Evolutionary conservation across 2,888 invertebrate species (phyloP), one percentile per base, ranked within the genome.

Genomic region (Phytoseiulus persimilis): DNA sequence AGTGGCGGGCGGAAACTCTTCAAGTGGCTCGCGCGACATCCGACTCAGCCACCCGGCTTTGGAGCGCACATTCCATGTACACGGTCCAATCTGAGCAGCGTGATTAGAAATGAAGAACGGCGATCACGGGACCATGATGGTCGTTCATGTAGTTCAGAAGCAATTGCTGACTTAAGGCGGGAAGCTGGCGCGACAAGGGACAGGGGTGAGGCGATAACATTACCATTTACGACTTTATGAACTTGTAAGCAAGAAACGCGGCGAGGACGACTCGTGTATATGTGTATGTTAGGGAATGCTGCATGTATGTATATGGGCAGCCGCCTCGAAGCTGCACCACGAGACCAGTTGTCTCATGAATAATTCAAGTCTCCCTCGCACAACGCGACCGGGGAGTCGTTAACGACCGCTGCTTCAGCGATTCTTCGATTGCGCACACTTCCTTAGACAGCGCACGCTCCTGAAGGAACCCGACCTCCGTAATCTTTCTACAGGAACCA

Each of bases 161-260:
- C 65, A 65, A 65, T 65, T 65, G 65, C 65, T 39, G 28, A 65
- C 28, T 65, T 65, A 18, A 65, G 65, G 65, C 65, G 65, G 65
- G 65, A 65, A 65, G 65, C 28, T 23, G 65, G 65, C 11, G 5
- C 28, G 65, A 23, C 18, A 23, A 23, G 14, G 65, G 65, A 65
- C 14, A 28, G 18, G 65, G 65, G 65, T 14, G 65, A 18, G 65
- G 18, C 65, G 65, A 65, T 65, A 65, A 65, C 65, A 87, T 32
- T 39, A 45, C 14, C 87, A 87, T 87, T 87, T 87, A 87, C 87
- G 87, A 87, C 87, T 87, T 87, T 33, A 87, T 87, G 87, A 87
- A 87, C 87, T 87, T 87, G 87, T 87, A 33, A 87, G 87, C 87
- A 87, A 87, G 39, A 11, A 32, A 33, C 14, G n/a, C 87, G 45